Percentiles rank a stretch among this genome's conserved stretches.
Conservation (phyloP, 2,888 invertebrate genomes). For the Thecocarcelia acutangulata region DNA sequence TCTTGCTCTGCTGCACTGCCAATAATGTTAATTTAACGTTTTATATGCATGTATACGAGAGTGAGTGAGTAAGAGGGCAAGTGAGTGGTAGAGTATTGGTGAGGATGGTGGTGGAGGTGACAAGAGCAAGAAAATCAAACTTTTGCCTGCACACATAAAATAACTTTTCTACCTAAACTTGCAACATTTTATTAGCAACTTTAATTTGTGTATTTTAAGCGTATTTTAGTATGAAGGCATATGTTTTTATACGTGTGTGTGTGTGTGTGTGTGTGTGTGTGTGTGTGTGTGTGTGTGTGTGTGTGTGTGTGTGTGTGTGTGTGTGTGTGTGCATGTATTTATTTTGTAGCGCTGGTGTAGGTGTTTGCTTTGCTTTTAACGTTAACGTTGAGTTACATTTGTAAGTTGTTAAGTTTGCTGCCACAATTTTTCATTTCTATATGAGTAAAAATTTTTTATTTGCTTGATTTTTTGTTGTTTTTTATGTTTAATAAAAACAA, state of each 20-base stretch:
- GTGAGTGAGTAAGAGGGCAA: too few relatives aligned
- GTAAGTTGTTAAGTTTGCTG: slow-evolving; percentile 40
- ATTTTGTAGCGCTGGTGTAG: slow-evolving; percentile 19
- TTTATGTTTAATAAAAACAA: slow-evolving; percentile 17
- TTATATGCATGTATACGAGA: neutral
- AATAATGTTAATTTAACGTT: slow-evolving; percentile 56
- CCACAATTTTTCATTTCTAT: slow-evolving; percentile 29
- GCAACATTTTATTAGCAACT: slow-evolving; percentile 66
- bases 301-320: neutral
- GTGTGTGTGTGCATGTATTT: neutral
- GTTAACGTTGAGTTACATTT: slow-evolving; percentile 44
- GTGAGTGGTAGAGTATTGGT: neutral
- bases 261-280: neutral
- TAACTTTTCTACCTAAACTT: slow-evolving; percentile 54
- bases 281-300: neutral
- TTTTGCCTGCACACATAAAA: slow-evolving; percentile 14
- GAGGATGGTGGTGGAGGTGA: neutral
- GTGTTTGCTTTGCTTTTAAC: slow-evolving; percentile 23
- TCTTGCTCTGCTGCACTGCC: slow-evolving; percentile 20
- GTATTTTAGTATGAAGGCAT: neutral
- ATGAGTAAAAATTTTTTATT: slow-evolving; percentile 30
- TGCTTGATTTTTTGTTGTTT: slow-evolving; percentile 12
- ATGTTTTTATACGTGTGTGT: neutral
- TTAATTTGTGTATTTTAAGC: slow-evolving; percentile 38
- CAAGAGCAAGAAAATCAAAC: slow-evolving; percentile 1